Conservation (phyloP, 2,113 vertebrate genomes). For the Spheniscus mendiculus region DNA sequence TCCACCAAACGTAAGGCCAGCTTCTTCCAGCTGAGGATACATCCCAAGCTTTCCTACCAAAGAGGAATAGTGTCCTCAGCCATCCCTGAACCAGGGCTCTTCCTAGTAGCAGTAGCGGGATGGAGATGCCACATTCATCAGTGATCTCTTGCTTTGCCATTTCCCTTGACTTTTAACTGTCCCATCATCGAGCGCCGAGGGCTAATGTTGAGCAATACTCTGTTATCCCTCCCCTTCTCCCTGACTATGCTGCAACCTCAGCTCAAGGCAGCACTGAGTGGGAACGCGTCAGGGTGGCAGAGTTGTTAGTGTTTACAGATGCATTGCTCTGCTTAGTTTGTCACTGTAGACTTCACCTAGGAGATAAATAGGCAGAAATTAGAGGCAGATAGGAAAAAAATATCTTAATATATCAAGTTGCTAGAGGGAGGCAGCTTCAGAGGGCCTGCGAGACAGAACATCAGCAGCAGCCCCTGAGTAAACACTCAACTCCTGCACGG, state of each 20-base stretch:
- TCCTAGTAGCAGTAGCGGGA: accelerated
- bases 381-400: conserved; percentile 37
- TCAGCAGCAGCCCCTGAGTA: conserved; percentile 20
- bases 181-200: accelerated
- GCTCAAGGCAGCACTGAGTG: background rate
- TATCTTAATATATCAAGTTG: conserved; percentile 49
- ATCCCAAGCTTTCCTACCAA: background rate
- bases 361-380: conserved; percentile 61
- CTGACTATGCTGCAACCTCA: background rate
- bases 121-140: background rate
- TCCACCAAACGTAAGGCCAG: background rate
- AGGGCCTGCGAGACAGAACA: conserved; percentile 8
- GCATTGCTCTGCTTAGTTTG: background rate
- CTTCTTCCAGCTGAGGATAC: background rate
- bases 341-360: conserved; percentile 28
- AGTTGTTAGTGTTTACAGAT: background rate
- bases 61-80: background rate
- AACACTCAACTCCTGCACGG: background rate
- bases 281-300: background rate
- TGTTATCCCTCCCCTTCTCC: background rate
- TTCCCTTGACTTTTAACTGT: background rate
- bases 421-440: conserved; percentile 10
- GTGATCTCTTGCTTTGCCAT: background rate
- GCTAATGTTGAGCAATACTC: background rate
- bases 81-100: background rate